These are phyloP conservation scores for Nymphalis polychloros DNA, from an alignment of 2,888 invertebrate genomes.

Conservation along the genomic window DNA sequence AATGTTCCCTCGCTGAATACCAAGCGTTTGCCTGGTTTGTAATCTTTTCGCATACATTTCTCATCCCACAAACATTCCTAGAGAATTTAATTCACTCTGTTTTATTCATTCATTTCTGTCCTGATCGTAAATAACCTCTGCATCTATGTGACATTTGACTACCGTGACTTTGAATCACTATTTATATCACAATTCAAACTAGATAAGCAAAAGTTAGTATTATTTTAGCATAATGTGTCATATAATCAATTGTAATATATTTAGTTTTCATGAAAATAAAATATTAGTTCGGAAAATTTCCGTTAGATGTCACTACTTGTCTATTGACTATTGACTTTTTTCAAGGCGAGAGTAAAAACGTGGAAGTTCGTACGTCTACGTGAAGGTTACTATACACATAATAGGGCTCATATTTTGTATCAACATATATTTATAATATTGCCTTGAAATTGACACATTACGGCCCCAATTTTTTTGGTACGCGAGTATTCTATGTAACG, in stretches of 20 bases:
- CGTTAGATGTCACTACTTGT: constrained; percentile 59
- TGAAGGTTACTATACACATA: constrained; percentile 40
- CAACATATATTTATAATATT: constrained; percentile 34
- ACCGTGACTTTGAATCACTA: constrained; percentile 23
- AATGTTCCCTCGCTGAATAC: constrained; percentile 35
- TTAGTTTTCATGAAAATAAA: constrained; percentile 27
- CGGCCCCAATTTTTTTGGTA: constrained; percentile 16
- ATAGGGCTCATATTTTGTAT: constrained; percentile 34
- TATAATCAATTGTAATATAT: constrained; percentile 10
- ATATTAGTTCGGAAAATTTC: constrained; percentile 39
- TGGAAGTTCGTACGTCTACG: constrained; percentile 36
- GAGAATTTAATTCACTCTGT: constrained; percentile 17
- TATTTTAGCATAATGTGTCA: neutral
- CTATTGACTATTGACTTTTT: constrained; percentile 50
- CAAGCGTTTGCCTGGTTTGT: constrained; percentile 22
- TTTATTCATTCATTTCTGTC: constrained; percentile 32
- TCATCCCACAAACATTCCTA: constrained; percentile 18
- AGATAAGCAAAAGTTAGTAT: neutral
- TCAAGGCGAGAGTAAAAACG: constrained; percentile 41
- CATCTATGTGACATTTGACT: constrained; percentile 20
- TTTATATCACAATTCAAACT: constrained; percentile 20
- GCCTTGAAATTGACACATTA: constrained; percentile 40
- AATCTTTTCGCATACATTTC: constrained; percentile 20
- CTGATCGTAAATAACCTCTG: constrained; percentile 28
- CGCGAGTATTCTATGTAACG: neutral